Conservation (phyloP, 1,140 invertebrate species). For the Gonatopus flavifemur region DNA sequence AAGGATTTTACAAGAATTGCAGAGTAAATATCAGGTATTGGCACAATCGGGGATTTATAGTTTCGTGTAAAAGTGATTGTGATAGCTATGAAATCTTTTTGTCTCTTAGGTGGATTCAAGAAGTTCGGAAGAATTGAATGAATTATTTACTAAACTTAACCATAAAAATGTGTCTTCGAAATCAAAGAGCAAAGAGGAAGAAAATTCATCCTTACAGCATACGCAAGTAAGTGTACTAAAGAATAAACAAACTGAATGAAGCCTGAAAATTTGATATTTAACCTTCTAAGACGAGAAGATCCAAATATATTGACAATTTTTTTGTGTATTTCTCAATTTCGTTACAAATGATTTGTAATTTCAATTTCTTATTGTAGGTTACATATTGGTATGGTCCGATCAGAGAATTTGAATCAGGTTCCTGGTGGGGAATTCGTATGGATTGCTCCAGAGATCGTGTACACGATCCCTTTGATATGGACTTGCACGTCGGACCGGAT, state of each 20-base stretch:
- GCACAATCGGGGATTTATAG: conserved; percentile 1
- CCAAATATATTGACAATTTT: not conserved
- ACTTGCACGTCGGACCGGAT: conserved; percentile 45
- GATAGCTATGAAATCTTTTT: not conserved
- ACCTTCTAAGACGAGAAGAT: not conserved
- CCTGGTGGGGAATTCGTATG: conserved; percentile 55
- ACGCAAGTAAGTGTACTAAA: conserved; percentile 14
- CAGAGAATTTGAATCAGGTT: conserved; percentile 37
- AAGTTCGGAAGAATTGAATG: conserved; percentile 32
- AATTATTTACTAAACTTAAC: conserved; percentile 44
- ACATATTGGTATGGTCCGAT: conserved; percentile 43
- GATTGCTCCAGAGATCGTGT: conserved; percentile 48
- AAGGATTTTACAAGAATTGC: conserved; percentile 36
- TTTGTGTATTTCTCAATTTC: conserved; percentile 6
- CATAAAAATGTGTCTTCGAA: conserved; percentile 15
- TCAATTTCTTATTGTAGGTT: conserved; percentile 23
- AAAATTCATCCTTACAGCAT: conserved; percentile 6
- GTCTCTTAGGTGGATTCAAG: conserved; percentile 35
- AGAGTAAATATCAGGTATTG: conserved; percentile 37
- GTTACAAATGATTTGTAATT: not conserved
- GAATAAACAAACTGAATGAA: too few relatives aligned
- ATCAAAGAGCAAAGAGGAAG: conserved; percentile 1
- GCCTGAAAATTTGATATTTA: not conserved
- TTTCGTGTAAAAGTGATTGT: not conserved
- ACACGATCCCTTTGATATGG: conserved; percentile 42